Base-by-base conservation (phyloP, 2,888 invertebrate genomes). In the Orthosia gracilis region DNA sequence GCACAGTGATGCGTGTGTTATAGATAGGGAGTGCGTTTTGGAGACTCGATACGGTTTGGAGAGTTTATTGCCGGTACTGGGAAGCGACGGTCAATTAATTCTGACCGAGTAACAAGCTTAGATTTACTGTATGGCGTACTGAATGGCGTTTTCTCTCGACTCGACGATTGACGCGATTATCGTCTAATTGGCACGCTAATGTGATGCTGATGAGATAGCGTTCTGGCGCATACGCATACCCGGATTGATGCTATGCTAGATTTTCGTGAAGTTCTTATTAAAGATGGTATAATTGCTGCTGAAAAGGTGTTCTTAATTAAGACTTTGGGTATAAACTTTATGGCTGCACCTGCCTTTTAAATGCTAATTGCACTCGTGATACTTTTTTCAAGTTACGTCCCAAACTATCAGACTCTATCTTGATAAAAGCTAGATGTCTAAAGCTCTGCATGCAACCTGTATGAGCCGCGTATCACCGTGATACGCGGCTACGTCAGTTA, bases 71-170 rank as follows among this genome's bases (percentile, higher is more conserved):
- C 91, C 85, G 72, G 73, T 77, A 79, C 82, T 88, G 86, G 88
- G 86, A 88, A 88, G 87, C 86, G 90, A 89, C 88, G 92, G 88
- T 89, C 91, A 93, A 94, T 94, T 94, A 94, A 93, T 92, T 91
- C 89, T 90, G 90, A 89, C 90, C 90, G 88, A 91, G 88, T 91
- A 90, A 92, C 91, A 89, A 91, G 82, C 78, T 82, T 87, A 91
- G 91, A 91, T 93, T 93, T 92, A 90, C 86, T 77, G 83, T 87
- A 85, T 78, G 78, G 83, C 84, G 82, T 76, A 74, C 83, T 77
- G 75, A 82, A 85, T 80, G 85, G 85, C 76, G 86, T 83, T 89
- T 88, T 89, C 89, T 86, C 87, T 83, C 73, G 77, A 79, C 82
- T 77, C 79, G 70, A 73, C 84, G 82, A 85, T 76, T 85, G 86